Conservation (phyloP, 2,888 invertebrate genomes). For the Tupiocoris notatus region DNA sequence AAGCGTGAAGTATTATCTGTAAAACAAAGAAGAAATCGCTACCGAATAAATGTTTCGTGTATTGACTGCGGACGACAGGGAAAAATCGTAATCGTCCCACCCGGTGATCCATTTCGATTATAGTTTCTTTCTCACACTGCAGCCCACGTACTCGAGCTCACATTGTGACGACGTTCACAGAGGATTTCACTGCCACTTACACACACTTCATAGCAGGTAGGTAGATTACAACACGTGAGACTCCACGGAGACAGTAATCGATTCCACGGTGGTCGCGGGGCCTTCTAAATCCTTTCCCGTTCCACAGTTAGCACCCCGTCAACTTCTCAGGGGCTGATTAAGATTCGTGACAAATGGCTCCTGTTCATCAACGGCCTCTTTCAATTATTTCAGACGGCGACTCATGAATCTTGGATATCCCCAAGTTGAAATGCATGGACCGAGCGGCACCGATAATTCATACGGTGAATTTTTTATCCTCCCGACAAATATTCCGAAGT, state of each 20-base stretch:
- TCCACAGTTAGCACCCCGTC: constrained; percentile 36
- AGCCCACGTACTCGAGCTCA: background rate
- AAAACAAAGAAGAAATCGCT: no score
- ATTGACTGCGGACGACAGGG: background rate
- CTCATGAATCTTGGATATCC: constrained; percentile 23
- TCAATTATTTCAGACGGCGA: constrained; percentile 9
- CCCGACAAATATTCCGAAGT: background rate
- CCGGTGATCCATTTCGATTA: background rate
- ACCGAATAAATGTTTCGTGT: background rate
- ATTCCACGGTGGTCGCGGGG: constrained; percentile 12
- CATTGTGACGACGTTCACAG: background rate
- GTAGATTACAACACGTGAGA: background rate
- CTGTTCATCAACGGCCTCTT: constrained; percentile 27
- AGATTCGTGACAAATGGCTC: constrained; percentile 35
- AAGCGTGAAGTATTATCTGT: no score
- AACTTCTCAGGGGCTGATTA: constrained; percentile 20
- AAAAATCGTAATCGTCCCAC: background rate
- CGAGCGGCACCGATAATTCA: background rate
- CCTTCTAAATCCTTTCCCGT: constrained; percentile 8
- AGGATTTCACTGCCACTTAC: background rate
- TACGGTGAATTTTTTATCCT: background rate
- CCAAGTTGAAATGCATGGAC: constrained; percentile 9
- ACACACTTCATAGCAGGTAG: background rate
- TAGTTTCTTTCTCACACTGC: background rate
- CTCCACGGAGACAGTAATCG: constrained; percentile 9